Percentiles rank a stretch among this genome's conserved stretches.
These are phyloP conservation scores for Holacanthella duospinosa DNA, from an alignment of 2,888 invertebrate species.

Conservation along the genomic window DNA sequence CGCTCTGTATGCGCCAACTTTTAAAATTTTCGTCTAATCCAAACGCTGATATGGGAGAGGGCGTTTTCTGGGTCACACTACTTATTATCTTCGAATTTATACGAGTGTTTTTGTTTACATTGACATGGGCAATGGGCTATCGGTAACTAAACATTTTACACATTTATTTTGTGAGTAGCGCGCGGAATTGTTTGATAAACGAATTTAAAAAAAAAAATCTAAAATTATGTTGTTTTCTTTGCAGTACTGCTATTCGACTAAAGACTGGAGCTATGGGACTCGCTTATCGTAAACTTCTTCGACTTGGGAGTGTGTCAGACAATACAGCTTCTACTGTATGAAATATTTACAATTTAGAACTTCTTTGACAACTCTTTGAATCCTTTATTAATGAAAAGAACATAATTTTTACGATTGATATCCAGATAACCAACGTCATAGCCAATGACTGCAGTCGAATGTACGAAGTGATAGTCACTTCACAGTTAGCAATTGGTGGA, in stretches of 20 bases:
- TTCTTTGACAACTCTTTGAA: too few species aligned
- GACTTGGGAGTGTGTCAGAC: conserved; percentile 41
- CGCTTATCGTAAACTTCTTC: conserved; percentile 43
- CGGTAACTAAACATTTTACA: too few species aligned
- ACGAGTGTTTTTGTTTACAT: conserved; percentile 44
- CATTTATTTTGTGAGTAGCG: too few species aligned
- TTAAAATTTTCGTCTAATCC: conserved; percentile 43
- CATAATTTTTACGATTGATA: not conserved
- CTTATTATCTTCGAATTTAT: conserved; percentile 44
- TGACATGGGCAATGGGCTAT: conserved; percentile 47
- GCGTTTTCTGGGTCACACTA: conserved; percentile 44
- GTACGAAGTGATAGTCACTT: conserved; percentile 47
- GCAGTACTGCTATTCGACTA: conserved; percentile 41
- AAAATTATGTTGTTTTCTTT: conserved; percentile 8
- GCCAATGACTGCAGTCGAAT: conserved; percentile 49
- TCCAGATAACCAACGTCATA: conserved; percentile 49
- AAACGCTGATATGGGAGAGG: conserved; percentile 42
- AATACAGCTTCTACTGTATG: conserved; percentile 44
- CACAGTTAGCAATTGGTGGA: conserved; percentile 48
- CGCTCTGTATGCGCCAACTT: conserved; percentile 44
- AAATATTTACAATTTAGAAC: not conserved
- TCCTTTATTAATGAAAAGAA: not conserved
- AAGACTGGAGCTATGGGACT: conserved; percentile 42
- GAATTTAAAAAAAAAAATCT: conserved; percentile 1
- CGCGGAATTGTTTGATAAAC: not conserved